phyloP scores from a whole-genome alignment of 2,888 invertebrate genomes.

The Geophilus truncorum region DNA sequence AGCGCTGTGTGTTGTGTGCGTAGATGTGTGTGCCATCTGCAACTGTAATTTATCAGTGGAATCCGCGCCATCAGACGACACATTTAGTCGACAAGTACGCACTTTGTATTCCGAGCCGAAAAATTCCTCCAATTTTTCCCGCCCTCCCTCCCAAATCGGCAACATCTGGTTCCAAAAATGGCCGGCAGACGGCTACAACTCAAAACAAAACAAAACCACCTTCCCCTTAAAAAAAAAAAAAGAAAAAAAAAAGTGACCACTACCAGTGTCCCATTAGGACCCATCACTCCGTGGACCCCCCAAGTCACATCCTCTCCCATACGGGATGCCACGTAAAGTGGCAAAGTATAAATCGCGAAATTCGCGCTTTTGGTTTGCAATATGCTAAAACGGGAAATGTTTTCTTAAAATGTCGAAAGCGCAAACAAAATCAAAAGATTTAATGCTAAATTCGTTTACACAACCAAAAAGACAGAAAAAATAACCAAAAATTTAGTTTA shows the following conservation, averaged over 20 bases:
- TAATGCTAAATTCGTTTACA: too few relatives aligned
- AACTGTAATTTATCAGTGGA: neutral
- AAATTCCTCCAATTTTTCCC: neutral
- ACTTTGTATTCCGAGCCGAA: neutral
- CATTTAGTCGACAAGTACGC: neutral
- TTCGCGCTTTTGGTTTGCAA: too few relatives aligned
- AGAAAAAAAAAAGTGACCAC: neutral
- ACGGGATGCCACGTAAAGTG: too few relatives aligned
- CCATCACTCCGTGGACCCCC: neutral
- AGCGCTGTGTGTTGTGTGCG: too few relatives aligned
- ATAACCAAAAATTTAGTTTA: neutral
- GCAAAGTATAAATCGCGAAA: too few relatives aligned
- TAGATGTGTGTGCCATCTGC: neutral
- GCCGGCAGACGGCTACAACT: neutral
- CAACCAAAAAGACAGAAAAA: too few relatives aligned
- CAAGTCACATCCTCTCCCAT: too few relatives aligned
- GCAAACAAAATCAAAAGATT: too few relatives aligned
- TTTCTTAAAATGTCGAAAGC: too few relatives aligned
- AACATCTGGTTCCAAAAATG: neutral
- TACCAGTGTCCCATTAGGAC: neutral
- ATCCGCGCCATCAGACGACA: constrained; percentile 6
- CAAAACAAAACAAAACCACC: neutral
- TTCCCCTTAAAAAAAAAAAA: neutral
- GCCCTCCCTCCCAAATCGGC: neutral
- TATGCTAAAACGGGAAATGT: too few relatives aligned